Evolutionary conservation across 2,113 vertebrate genomes (phyloP).

Genomic region (Hemiprocne comata): DNA sequence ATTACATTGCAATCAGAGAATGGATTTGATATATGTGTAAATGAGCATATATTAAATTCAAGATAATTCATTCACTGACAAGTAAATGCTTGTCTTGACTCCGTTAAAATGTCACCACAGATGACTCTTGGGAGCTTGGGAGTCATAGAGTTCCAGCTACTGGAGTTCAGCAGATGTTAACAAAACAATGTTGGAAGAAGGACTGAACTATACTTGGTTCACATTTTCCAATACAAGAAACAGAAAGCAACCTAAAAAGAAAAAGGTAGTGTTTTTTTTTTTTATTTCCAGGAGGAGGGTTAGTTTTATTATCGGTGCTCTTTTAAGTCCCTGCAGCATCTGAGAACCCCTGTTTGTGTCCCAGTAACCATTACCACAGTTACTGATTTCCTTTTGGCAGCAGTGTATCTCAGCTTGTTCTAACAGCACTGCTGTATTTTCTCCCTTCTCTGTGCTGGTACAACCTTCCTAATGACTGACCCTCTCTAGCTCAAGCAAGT

Average conservation of each 20-base stretch:
- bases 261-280: neutral
- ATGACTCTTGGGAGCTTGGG: neutral
- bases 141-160: neutral
- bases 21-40: neutral
- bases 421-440: neutral
- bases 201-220: neutral
- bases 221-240: neutral
- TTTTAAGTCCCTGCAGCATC: neutral
- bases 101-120: neutral
- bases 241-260: neutral
- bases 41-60: slow-evolving; percentile 1
- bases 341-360: neutral
- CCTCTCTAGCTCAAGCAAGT: neutral
- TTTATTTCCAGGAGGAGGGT: neutral
- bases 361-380: neutral
- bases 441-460: neutral
- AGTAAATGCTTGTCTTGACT: neutral
- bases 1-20: neutral
- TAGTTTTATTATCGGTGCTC: neutral
- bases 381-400: neutral
- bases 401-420: neutral
- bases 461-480: neutral
- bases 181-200: neutral
- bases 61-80: neutral
- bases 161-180: neutral